phyloP scores from a whole-genome alignment of 1,140 invertebrate species.

The Drosophila lacteicornis region DNA sequence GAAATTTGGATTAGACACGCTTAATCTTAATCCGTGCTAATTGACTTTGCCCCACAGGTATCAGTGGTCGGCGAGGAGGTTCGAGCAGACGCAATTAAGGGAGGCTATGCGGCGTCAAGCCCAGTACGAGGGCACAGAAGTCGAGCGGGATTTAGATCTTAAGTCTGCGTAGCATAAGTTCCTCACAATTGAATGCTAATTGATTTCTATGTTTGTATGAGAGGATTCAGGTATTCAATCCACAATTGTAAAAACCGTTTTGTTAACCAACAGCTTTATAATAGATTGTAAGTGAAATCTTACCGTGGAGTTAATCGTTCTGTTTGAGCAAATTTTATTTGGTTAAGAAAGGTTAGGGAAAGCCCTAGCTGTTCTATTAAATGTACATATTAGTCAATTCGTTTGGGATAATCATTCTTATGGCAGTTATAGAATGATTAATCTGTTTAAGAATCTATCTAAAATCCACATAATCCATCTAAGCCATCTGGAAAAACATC shows the following conservation, averaged over 20 bases:
- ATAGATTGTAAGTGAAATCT: constrained; percentile 32
- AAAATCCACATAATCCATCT: not conserved
- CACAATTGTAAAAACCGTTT: constrained; percentile 21
- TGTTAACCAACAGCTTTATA: constrained; percentile 32
- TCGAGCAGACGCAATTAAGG: constrained; percentile 84
- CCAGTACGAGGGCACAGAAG: constrained; percentile 83
- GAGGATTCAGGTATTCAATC: constrained; percentile 5
- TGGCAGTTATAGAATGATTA: too few species aligned
- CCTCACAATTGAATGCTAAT: not conserved
- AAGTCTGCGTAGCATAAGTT: constrained; percentile 71
- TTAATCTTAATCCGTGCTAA: not conserved
- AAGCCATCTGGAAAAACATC: not conserved
- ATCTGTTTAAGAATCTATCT: not conserved
- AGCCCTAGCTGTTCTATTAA: too few species aligned
- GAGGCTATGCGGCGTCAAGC: constrained; percentile 80
- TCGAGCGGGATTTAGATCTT: constrained; percentile 71
- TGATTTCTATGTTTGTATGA: constrained; percentile 4
- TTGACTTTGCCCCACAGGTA: constrained; percentile 63
- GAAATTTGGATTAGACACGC: not conserved
- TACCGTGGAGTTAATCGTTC: constrained; percentile 15
- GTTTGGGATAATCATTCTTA: not conserved
- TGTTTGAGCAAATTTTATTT: not conserved
- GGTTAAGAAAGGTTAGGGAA: too few species aligned
- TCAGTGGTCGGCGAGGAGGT: constrained; percentile 85
- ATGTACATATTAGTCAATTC: too few species aligned